phyloP scores from a whole-genome alignment of 2,888 invertebrate genomes.

The Lacanobia wlatinum region DNA sequence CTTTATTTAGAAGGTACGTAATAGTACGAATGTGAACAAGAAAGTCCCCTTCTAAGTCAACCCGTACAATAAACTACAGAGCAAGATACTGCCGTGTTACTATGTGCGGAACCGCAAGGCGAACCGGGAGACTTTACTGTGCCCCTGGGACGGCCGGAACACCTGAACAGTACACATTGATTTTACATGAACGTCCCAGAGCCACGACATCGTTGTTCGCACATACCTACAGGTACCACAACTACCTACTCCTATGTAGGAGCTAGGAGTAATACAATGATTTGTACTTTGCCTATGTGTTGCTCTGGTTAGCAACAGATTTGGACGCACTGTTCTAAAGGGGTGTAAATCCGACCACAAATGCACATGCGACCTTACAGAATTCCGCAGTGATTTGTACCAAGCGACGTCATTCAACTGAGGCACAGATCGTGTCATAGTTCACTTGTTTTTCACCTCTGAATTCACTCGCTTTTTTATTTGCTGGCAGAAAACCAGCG shows the following conservation, averaged over 20 bases:
- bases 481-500: slow-evolving; percentile 28
- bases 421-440: slow-evolving; percentile 47
- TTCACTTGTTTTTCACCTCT: slow-evolving; percentile 57
- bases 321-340: slow-evolving; percentile 24
- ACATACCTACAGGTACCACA: slow-evolving; percentile 48
- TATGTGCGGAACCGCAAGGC: slow-evolving; percentile 67
- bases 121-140: slow-evolving; percentile 77
- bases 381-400: slow-evolving; percentile 40
- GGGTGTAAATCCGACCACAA: slow-evolving; percentile 46
- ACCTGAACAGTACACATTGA: slow-evolving; percentile 75
- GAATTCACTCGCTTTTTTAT: slow-evolving; percentile 49
- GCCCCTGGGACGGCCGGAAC: slow-evolving; percentile 75
- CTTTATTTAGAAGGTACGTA: slow-evolving; percentile 33
- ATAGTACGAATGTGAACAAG: slow-evolving; percentile 26
- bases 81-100: slow-evolving; percentile 58
- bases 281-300: slow-evolving; percentile 50
- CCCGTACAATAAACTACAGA: slow-evolving; percentile 62
- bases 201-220: slow-evolving; percentile 60
- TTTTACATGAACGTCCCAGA: slow-evolving; percentile 71
- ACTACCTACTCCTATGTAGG: slow-evolving; percentile 23
- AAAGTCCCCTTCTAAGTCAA: slow-evolving; percentile 52
- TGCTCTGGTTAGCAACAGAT: slow-evolving; percentile 14
- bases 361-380: slow-evolving; percentile 39
- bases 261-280: slow-evolving; percentile 58
- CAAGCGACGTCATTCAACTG: slow-evolving; percentile 40